phyloP scores from a whole-genome alignment of 2,797 vertebrate species.

The Etheostoma perlongum region DNA sequence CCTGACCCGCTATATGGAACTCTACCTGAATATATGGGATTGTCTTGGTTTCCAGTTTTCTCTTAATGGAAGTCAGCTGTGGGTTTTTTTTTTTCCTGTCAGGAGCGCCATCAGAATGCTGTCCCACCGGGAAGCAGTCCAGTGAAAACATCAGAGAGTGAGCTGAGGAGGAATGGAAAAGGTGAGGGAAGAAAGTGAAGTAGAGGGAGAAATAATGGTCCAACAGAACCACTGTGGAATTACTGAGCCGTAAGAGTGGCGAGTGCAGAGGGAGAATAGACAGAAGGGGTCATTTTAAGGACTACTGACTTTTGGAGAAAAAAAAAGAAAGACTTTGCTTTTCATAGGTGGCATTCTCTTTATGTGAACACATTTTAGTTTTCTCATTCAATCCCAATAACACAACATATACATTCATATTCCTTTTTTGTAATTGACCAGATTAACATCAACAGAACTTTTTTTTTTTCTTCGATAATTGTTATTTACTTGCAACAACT shows the following conservation, averaged over 20 bases:
- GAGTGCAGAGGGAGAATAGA: background rate
- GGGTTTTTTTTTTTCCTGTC: slow-evolving; percentile 53
- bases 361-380: background rate
- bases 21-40: slow-evolving; percentile 66
- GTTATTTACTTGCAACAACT: background rate
- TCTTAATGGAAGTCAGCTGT: slow-evolving; percentile 76
- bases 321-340: background rate
- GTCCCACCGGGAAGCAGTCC: slow-evolving; percentile 64
- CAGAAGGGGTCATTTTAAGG: slow-evolving; percentile 33
- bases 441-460: background rate
- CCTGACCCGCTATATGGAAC: slow-evolving; percentile 34
- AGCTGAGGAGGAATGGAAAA: slow-evolving; percentile 52
- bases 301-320: slow-evolving; percentile 3
- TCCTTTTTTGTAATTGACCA: background rate
- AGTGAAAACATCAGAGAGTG: slow-evolving; percentile 69
- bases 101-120: slow-evolving; percentile 57
- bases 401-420: background rate
- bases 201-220: slow-evolving; percentile 51
- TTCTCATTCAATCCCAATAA: background rate
- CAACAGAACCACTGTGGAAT: slow-evolving; percentile 64
- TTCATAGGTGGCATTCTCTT: background rate
- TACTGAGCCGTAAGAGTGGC: slow-evolving; percentile 19
- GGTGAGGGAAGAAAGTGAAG: slow-evolving; percentile 13
- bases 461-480: background rate
- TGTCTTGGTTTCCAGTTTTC: slow-evolving; percentile 67